Evolutionary conservation across 2,888 invertebrate genomes (phyloP), one percentile per base, ranked within the genome.

Genomic region (Philereme vetulata): DNA sequence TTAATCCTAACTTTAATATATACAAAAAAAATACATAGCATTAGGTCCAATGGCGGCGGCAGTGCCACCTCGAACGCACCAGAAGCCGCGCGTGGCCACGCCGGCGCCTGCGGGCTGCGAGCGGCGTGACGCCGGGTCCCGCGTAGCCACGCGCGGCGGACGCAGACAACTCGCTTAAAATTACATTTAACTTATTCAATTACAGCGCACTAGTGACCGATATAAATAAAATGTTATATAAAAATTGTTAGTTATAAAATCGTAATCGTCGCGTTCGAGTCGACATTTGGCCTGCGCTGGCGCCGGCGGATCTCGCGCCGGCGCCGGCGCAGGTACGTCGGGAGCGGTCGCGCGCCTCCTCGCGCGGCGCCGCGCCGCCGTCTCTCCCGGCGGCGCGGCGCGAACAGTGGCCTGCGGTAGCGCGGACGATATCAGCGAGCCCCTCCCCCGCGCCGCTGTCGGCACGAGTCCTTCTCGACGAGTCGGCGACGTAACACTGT

Each of bases 1-100:
- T 83, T 78, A 81, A 83, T 81, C 84, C 85, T 87, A 86, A 78
- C 70, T 85, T 87, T 87, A 88, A 85, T 88, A 87, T 86, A 86
- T 86, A 88, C 86, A 88, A 87, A 87, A 85, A 82, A 84, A 84
- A 85, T 84, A 80, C 80, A 80, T 72, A 66, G 71, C 72, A 58
- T 55, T 34, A 51, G 51, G 51, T 45, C 43, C 33, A 21, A 21
- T 21, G 40, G 4, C 44, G 51, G 46, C 51, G 55, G 46, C 50
- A 48, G 49, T 36, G 33, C 21, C 8, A 1, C 21, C 45, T 4
- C 36, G 10, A 9, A 10, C n/a, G 42, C 42, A 4, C 10, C n/a
- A 7, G n/a, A 4, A 2, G n/a, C 4, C 42, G n/a, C 8, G 42
- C 9, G 10, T n/a, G 42, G 9, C 5, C 42, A 10, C 42, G n/a